Evolutionary conservation across 2,113 vertebrate species (phyloP).

Genomic region (Poecile atricapillus): DNA sequence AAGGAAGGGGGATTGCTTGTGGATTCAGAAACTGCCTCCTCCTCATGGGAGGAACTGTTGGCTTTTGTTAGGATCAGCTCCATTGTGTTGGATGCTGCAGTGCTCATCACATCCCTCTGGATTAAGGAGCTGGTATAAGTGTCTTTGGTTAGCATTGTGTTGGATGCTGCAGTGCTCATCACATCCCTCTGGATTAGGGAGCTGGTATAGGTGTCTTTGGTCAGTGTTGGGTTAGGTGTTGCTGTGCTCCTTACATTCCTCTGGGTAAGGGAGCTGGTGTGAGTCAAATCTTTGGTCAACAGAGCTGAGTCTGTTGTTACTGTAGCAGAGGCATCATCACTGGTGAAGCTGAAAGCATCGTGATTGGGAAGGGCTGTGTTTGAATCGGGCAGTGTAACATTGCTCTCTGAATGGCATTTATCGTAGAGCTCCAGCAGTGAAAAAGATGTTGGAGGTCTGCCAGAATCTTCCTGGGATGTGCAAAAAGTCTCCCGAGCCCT

Average conservation of each 20-base stretch:
- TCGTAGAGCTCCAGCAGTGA: conserved; percentile 25
- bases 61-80: background rate
- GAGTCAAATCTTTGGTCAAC: background rate
- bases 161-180: background rate
- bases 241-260: fast-evolving
- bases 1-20: background rate
- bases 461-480: background rate
- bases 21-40: background rate
- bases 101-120: background rate
- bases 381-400: fast-evolving
- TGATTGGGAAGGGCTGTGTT: background rate
- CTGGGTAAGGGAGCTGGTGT: background rate
- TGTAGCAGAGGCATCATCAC: background rate
- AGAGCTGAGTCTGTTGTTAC: background rate
- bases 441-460: background rate
- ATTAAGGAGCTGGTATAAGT: background rate
- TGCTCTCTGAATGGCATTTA: conserved; percentile 40
- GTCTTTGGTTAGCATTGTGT: background rate
- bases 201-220: no score
- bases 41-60: background rate
- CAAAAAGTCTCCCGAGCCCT: conserved; percentile 69
- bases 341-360: background rate
- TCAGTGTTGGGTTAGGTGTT: fast-evolving
- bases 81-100: fast-evolving
- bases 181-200: no score